A percentile compares a stretch with the other conserved stretches of the same genome.
phyloP scores from a whole-genome alignment of 1,140 invertebrate genomes.

The Drosophila nikananu region DNA sequence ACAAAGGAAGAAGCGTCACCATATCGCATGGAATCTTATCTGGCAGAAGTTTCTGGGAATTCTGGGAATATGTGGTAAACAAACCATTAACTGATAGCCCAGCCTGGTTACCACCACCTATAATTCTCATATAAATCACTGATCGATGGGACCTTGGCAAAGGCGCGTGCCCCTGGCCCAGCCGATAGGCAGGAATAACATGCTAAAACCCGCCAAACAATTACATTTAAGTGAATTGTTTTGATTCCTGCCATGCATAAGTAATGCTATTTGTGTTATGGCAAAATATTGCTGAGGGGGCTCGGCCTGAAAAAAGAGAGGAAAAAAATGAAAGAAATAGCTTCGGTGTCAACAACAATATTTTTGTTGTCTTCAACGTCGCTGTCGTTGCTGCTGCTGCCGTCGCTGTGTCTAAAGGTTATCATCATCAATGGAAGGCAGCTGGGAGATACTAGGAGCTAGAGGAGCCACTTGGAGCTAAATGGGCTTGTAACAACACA shows the following conservation, averaged over 20 bases:
- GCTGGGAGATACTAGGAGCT: background rate
- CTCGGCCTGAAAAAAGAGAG: conserved; percentile 55
- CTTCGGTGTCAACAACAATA: conserved; percentile 66
- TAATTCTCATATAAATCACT: conserved; percentile 11
- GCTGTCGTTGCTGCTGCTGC: conserved; percentile 12
- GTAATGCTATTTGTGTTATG: conserved; percentile 51
- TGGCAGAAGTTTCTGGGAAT: conserved; percentile 40
- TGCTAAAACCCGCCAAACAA: conserved; percentile 5
- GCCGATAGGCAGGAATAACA: conserved; percentile 17
- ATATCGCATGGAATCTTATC: conserved; percentile 41
- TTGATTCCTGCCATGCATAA: conserved; percentile 50
- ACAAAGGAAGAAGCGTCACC: conserved; percentile 18
- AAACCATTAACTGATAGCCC: conserved; percentile 75
- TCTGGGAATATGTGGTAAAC: conserved; percentile 57
- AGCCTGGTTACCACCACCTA: conserved; percentile 1
- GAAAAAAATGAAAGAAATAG: conserved; percentile 7
- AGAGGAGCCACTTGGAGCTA: background rate
- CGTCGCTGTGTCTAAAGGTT: conserved; percentile 53
- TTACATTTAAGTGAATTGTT: conserved; percentile 40
- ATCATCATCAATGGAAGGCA: conserved; percentile 60
- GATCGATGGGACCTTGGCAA: conserved; percentile 39
- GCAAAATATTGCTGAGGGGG: conserved; percentile 51
- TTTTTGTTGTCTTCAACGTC: conserved; percentile 41
- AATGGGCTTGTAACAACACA: background rate
- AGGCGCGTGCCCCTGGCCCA: conserved; percentile 34